Evolutionary conservation across 2,113 vertebrate species (phyloP).

Genomic region (Callipepla californica): DNA sequence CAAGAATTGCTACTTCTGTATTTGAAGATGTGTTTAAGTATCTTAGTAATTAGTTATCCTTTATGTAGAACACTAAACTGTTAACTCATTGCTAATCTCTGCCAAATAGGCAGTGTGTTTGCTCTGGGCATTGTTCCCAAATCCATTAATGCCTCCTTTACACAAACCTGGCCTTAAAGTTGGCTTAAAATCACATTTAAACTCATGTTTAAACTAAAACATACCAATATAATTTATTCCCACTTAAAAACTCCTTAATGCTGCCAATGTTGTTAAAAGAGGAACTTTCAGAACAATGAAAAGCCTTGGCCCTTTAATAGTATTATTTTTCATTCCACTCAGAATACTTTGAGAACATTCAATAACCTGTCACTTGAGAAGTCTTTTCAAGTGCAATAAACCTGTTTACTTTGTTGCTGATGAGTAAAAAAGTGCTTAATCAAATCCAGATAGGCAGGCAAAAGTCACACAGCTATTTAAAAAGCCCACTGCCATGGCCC

Average conservation of each 20-base stretch:
- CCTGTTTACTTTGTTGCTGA: conserved; percentile 35
- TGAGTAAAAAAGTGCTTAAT: neutral
- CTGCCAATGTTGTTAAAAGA: conserved; percentile 9
- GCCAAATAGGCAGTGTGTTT: conserved; percentile 19
- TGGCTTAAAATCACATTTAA: conserved; percentile 35
- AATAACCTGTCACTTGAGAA: conserved; percentile 14
- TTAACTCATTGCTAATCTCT: conserved; percentile 25
- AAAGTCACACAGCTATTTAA: conserved; percentile 10
- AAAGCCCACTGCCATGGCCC: neutral
- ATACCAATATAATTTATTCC: conserved; percentile 30
- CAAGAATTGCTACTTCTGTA: neutral
- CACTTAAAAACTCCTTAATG: conserved; percentile 11
- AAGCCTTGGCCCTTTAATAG: neutral
- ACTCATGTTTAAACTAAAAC: conserved; percentile 47
- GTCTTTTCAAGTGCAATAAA: conserved; percentile 31
- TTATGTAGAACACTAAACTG: neutral
- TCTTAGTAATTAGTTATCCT: neutral
- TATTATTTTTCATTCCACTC: conserved; percentile 4
- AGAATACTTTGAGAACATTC: neutral
- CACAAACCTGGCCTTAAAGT: conserved; percentile 21
- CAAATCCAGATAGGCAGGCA: neutral
- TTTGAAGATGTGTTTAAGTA: neutral
- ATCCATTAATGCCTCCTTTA: conserved; percentile 19
- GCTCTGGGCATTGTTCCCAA: conserved; percentile 36
- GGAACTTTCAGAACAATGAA: neutral